These are phyloP conservation scores for Danio rerio DNA, from an alignment of 2,113 vertebrate species.

Conservation along the genomic window GRCz12tu NC_133190.1:25675501-25676000, in stretches of 20 bases:
- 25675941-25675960: too few relatives aligned
- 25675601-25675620: not conserved
- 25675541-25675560: not conserved
- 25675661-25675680: constrained; percentile 13
- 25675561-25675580: not conserved
- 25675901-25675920: too few relatives aligned
- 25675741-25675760: not conserved
- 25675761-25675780: too few relatives aligned
- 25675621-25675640: constrained; percentile 1
- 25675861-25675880: too few relatives aligned
- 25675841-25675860: too few relatives aligned
- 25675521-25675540: not conserved
- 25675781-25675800: too few relatives aligned
- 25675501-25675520: not conserved
- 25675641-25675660: constrained; percentile 1
- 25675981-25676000: too few relatives aligned
- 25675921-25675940: too few relatives aligned
- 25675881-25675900: too few relatives aligned
- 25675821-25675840: too few relatives aligned
- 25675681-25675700: not conserved
- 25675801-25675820: too few relatives aligned
- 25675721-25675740: not conserved
- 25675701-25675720: not conserved
- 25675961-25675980: too few relatives aligned
- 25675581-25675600: not conserved